These are phyloP conservation scores for Myotis planiceps DNA, from an alignment of 2,797 vertebrate genomes.

Conservation along the genomic window DNA sequence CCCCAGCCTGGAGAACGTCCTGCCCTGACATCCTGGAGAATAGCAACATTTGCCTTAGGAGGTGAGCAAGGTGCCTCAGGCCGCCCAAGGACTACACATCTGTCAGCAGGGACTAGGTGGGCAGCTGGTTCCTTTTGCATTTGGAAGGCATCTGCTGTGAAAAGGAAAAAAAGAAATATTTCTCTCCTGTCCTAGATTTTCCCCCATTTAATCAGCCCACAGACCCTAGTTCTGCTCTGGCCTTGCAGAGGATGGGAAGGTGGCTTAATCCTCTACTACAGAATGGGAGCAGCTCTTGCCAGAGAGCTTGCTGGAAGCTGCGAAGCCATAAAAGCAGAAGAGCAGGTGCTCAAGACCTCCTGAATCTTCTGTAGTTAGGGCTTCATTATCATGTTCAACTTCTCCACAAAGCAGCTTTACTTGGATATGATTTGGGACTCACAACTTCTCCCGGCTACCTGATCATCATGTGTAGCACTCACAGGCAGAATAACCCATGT, in stretches of 20 bases:
- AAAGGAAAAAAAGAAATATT: background rate
- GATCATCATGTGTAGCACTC: background rate
- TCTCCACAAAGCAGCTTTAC: background rate
- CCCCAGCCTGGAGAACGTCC: no score
- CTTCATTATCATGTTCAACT: background rate
- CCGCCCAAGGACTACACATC: background rate
- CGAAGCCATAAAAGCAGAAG: background rate
- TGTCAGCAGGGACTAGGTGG: background rate
- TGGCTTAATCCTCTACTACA: background rate
- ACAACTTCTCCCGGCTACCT: background rate
- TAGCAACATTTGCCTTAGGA: background rate
- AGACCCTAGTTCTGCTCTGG: background rate
- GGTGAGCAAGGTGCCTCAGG: background rate
- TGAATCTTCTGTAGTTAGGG: background rate
- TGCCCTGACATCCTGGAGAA: background rate
- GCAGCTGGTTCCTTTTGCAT: background rate
- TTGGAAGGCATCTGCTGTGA: background rate
- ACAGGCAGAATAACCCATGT: background rate
- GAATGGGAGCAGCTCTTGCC: background rate
- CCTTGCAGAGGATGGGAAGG: background rate
- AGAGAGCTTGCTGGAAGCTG: conserved; percentile 25
- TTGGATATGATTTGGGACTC: background rate
- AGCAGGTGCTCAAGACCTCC: background rate
- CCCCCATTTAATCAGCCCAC: background rate
- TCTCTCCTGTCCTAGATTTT: background rate